Base-by-base conservation (phyloP, 2,888 invertebrate genomes). In the Pollenia amentaria region DNA sequence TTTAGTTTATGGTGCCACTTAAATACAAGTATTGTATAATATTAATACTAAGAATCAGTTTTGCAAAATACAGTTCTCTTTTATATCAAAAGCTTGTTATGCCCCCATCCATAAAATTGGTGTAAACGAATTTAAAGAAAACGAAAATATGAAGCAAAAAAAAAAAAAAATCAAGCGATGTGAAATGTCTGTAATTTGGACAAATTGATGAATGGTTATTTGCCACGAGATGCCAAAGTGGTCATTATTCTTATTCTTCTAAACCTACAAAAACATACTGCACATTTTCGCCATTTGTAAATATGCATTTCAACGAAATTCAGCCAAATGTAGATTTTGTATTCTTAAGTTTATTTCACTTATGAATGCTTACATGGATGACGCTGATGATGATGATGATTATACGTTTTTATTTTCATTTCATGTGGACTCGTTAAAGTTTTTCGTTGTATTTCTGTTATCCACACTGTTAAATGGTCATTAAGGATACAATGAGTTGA, bases 201-300 rank as follows among this genome's bases (percentile, higher is more conserved):
- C 92, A 92, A 91, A 92, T 92, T 92, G 92, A 92, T 92, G 93
- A 93, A 92, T 92, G 92, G 92, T 92, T 92, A 92, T 92, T 92
- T 92, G 92, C 93, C 92, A 93, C 92, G 92, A 92, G 91, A 92
- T 93, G 92, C 92, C 92, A 92, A 92, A 92, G 91, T 91, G 92
- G 92, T 92, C 92, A 92, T 92, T 92, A 93, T 92, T 93, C 91
- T 92, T 92, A 69, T 42, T 84, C 88, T 79, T 82, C 84, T 76
- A 57, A 65, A 57, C 16, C 51, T 57, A 72, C 46, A 48, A 42
- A 77, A 65, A 48, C 4, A 57, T 46, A 48, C 44, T 29, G 18
- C 42, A 51, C 16, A 78, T 51, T 16, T n/a, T 16, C 21, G 16
- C 46, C 38, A 75, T 8, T 46, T 29, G 8, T 38, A 4, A 60